A percentile compares a stretch with the other conserved stretches of the same genome.
Evolutionary conservation across 2,797 vertebrate species (phyloP).

Genomic region (Enteromius anoplus): DNA sequence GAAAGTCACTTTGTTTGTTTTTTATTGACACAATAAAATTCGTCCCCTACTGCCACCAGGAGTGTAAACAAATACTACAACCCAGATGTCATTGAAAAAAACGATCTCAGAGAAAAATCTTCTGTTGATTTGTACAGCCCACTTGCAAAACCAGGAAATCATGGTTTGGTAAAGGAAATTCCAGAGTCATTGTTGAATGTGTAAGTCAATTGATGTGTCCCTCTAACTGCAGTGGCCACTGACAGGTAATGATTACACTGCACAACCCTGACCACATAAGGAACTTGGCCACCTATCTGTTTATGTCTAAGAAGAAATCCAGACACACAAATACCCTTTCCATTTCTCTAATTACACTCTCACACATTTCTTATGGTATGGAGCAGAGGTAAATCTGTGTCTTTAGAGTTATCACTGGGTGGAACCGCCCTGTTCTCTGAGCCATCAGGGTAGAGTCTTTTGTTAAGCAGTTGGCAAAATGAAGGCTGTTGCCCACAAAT

Average conservation of each 20-base stretch:
- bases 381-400: slow-evolving; percentile 4
- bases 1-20: no score
- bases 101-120: no score
- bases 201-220: slow-evolving; percentile 56
- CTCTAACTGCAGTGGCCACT: slow-evolving; percentile 66
- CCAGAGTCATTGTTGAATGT: slow-evolving; percentile 54
- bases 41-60: no score
- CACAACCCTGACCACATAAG: slow-evolving; percentile 62
- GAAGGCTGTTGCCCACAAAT: slow-evolving; percentile 27
- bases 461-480: slow-evolving; percentile 31
- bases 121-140: no score
- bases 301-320: slow-evolving; percentile 21
- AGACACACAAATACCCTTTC: not conserved
- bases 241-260: slow-evolving; percentile 63
- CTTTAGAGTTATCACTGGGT: slow-evolving; percentile 13
- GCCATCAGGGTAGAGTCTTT: not conserved
- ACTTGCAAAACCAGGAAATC: slow-evolving; percentile 32
- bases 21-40: no score
- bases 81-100: no score
- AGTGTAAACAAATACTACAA: no score
- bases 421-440: slow-evolving; percentile 40
- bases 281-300: slow-evolving; percentile 47
- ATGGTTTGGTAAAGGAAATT: slow-evolving; percentile 26
- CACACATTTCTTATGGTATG: not conserved
- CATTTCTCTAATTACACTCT: slow-evolving; percentile 17